phyloP scores from a whole-genome alignment of 2,888 invertebrate species.

The Diplazon laetatorius region DNA sequence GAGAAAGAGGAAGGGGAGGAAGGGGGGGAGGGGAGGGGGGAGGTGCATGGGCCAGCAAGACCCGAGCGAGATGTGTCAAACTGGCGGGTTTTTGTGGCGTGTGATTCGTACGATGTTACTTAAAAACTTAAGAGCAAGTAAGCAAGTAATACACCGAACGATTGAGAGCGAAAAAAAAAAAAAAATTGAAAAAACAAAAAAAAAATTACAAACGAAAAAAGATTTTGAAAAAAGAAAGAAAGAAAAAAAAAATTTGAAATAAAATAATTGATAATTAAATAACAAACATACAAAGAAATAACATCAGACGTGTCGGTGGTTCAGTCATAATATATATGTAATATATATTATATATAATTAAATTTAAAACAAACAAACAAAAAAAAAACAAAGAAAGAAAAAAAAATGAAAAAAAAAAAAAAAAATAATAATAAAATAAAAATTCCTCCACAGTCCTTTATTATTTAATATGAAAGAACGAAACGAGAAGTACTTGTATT shows the following conservation, averaged over 20 bases:
- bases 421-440: conserved; percentile 68
- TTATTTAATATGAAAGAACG: conserved; percentile 75
- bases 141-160: conserved; percentile 66
- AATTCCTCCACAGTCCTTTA: conserved; percentile 81
- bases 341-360: conserved; percentile 80
- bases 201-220: conserved; percentile 64
- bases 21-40: no score
- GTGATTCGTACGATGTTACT: conserved; percentile 79
- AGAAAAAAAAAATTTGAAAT: conserved; percentile 60
- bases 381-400: conserved; percentile 55
- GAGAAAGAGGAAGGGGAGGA: no score
- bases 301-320: conserved; percentile 76
- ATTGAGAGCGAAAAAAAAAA: conserved; percentile 49
- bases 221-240: conserved; percentile 51
- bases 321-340: conserved; percentile 82
- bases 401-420: conserved; percentile 66
- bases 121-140: conserved; percentile 70
- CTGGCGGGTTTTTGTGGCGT: conserved; percentile 70
- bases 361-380: conserved; percentile 69
- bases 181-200: conserved; percentile 46
- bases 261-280: conserved; percentile 60
- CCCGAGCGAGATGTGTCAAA: conserved; percentile 66
- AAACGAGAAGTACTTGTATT: conserved; percentile 81
- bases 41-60: conserved; percentile 70
- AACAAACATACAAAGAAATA: conserved; percentile 68